These are phyloP conservation scores for Drosophila funebris DNA, from an alignment of 1,140 invertebrate genomes.

Conservation along the genomic window DNA sequence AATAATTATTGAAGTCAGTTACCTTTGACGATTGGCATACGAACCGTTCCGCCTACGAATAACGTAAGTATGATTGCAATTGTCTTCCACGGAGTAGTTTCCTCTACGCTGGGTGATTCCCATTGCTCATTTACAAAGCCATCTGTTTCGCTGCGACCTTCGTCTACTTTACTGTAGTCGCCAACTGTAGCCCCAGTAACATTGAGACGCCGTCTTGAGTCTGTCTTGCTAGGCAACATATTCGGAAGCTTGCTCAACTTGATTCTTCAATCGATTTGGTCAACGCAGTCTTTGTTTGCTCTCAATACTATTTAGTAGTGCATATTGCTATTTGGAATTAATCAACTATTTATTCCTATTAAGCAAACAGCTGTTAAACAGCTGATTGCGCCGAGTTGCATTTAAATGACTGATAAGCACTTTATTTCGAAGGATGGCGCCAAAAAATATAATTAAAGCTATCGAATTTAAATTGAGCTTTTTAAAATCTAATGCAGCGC, in stretches of 20 bases:
- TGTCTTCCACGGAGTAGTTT: conserved; percentile 62
- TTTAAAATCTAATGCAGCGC: too few relatives aligned
- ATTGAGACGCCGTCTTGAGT: conserved; percentile 63
- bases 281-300: not conserved
- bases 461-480: too few relatives aligned
- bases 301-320: not conserved
- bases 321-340: not conserved
- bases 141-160: conserved; percentile 42
- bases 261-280: conserved; percentile 8
- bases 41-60: conserved; percentile 55
- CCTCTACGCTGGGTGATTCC: conserved; percentile 19
- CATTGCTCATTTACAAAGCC: conserved; percentile 68
- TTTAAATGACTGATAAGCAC: not conserved
- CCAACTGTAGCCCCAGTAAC: not conserved
- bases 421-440: not conserved
- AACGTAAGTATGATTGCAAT: conserved; percentile 54
- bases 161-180: conserved; percentile 37
- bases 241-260: conserved; percentile 23
- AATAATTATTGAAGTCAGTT: not conserved
- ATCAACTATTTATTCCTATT: not conserved
- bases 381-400: conserved; percentile 18
- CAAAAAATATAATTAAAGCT: too few relatives aligned
- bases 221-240: conserved; percentile 58
- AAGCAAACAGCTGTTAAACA: conserved; percentile 10
- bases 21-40: not conserved